Base-by-base conservation (phyloP, 2,797 vertebrate genomes). In the Aulostomus chinensis region DNA sequence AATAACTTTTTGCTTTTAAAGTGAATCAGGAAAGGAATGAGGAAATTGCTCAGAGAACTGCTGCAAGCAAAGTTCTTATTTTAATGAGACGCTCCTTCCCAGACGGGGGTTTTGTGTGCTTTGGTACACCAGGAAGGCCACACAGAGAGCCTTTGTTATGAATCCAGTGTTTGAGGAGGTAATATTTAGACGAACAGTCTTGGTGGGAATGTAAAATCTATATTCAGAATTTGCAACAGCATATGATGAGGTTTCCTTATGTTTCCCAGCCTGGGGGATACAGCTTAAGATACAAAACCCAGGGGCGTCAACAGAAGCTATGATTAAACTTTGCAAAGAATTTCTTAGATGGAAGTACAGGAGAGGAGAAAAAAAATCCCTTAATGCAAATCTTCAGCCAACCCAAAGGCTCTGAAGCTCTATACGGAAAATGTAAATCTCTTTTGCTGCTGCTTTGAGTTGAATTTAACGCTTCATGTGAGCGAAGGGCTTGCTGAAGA, bases 381-480 rank as follows among this genome's bases (percentile, higher is more conserved):
- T 68, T 71, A 78, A 86, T 85, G 78, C 83, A 78, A 84, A 86
- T 84, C 73, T 79, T 72, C 65, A 88, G 66, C 76, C 68, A 65
- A 83, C 73, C 84, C 69, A 65, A 81, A 80, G 68, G 73, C 77
- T 77, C 65, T 70, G 80, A 84, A 83, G 73, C 74, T 60, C 47
- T 73, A 73, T 82, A 76, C 29, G 26, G 58, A 68, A 88, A 87
- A 84, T 88, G 83, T 84, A 84, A 81, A 88, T 86, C 78, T 80
- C 66, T 73, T 75, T 80, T 81, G 73, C 83, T 60, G 61, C 75
- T 73, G 70, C 82, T 85, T 83, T 80, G 72, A 80, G 85, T 79
- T 82, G 73, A 85, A 89, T 89, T 86, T 88, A 86, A 89, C 64
- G 86, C 82, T 89, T 86, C 70, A 72, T 72, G 78, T 84, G 78